Evolutionary conservation across 2,797 vertebrate genomes (phyloP), one percentile per base, ranked within the genome.

Genomic region (Xenopus petersii): DNA sequence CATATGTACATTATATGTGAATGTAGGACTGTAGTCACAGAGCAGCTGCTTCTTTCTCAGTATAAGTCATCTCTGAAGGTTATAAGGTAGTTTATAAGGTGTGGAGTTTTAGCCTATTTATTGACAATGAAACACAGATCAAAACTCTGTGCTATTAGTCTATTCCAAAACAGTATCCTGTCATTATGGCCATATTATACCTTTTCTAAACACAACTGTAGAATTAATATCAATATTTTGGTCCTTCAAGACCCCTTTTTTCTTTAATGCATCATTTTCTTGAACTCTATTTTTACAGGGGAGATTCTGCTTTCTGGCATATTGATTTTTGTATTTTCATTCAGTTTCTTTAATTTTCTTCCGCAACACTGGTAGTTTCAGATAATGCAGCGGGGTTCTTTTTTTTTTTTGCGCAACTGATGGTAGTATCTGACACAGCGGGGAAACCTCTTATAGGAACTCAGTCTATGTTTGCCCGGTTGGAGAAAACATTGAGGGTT

Each of bases 361-460:
- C 80, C 71, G 9, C 76, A 21, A 54, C 73, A 80, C 59, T 70
- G 84, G 21, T 82, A 70, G 17, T 51, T 81, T 85, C 79, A 74
- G 83, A 78, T 82, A 75, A 69, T 78, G 84, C 85, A 85, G 87
- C 87, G 86, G 84, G 77, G 84, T 85, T 76, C 84, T 74, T 63
- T 30, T 30, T 30, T 30, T 21, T 30, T 30, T 5, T 74, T 81
- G 80, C 83, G 80, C 71, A 10, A 75, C 79, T 87, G 87, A 88
- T 87, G 83, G 80, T 24, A 64, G 81, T 67, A 64, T 80, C 81
- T 61, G 46, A 77, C 89, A 79, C 91, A 89, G 88, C 86, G 79
- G 89, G 90, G 75, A 80, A 84, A 81, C 84, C 85, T 90, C 89
- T 91, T 88, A 86, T 83, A 55, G 33, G 55, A 60, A 79, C 85